Evolutionary conservation across 2,113 vertebrate genomes (phyloP).

Genomic region (Dissostichus mawsoni): DNA sequence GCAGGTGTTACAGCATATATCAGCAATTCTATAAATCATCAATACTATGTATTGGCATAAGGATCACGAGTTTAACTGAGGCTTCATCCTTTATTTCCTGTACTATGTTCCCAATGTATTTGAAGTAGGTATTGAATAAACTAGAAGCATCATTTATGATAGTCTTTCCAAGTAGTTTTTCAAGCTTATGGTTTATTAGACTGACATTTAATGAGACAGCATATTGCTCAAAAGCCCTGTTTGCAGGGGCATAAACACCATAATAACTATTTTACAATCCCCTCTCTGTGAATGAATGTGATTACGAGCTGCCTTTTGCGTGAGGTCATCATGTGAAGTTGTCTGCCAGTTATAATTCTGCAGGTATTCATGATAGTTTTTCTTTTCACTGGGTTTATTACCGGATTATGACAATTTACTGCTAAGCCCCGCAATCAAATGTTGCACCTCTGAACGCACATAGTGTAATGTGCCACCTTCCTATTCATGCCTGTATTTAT

Average conservation of each 20-base stretch:
- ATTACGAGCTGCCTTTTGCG: conserved; percentile 20
- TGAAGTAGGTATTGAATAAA: neutral
- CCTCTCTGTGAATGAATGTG: neutral
- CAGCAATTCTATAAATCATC: neutral
- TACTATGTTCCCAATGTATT: neutral
- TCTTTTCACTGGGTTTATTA: conserved; percentile 50
- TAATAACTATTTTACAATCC: neutral
- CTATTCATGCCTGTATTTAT: conserved; percentile 62
- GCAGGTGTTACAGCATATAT: neutral
- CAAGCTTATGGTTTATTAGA: neutral
- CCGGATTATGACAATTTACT: conserved; percentile 72
- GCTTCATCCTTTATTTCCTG: neutral
- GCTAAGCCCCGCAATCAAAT: conserved; percentile 69
- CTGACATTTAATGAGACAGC: conserved; percentile 1
- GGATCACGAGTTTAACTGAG: neutral
- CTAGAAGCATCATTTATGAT: neutral
- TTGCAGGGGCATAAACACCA: conserved; percentile 1
- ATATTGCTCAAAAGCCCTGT: conserved; percentile 3
- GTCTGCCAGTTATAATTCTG: conserved; percentile 22
- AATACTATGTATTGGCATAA: neutral
- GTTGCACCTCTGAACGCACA: conserved; percentile 45
- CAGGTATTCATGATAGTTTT: conserved; percentile 33
- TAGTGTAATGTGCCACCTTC: conserved; percentile 21
- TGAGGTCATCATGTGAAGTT: conserved; percentile 38
- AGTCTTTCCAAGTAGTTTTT: neutral